Base-by-base conservation (phyloP, 2,888 invertebrate species). In the Sarcophaga variegata region DNA sequence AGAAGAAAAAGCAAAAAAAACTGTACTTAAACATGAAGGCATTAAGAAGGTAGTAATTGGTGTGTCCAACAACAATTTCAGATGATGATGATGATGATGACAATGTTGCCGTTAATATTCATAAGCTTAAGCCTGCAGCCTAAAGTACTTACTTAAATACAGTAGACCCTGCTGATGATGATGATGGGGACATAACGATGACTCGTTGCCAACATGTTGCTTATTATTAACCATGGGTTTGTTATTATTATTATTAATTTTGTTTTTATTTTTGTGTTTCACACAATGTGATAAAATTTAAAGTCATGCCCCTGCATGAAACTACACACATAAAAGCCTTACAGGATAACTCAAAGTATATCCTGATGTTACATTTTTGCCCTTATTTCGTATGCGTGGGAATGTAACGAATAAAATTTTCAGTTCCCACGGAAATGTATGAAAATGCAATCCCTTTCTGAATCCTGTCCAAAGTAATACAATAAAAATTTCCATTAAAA, bases 351-450 rank as follows among this genome's bases (percentile, higher is more conserved):
- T 59, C 62, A 4, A 62, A 14, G 66, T 67, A 82, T 85, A 82
- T 85, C 81, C 85, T 87, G 78, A 80, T 80, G 71, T 74, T 71
- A 6, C 63, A 78, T 72, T 45, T 78, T 62, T 81, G 71, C 80
- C 54, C 54, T 54, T 17, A 14, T 85, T 81, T 83, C 79, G 64
- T 86, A 89, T 90, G 91, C 90, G 92, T 92, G 92, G 91, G 92
- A 92, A 92, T 92, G 89, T 76, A 88, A 87, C 85, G 85, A 74
- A 66, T 86, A 90, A 90, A 89, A 88, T 87, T 81, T 89, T 91
- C 59, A 85, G 84, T 85, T 92, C 92, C 91, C 92, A 92, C 92
- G 92, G 89, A 91, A 90, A 89, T 89, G 79, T 83, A 87, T 85
- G 80, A 85, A 88, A 81, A 83, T 80, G 64, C 83, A 78, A 63